Base-by-base conservation (phyloP, 2,888 invertebrate genomes). In the Tuta absoluta region DNA sequence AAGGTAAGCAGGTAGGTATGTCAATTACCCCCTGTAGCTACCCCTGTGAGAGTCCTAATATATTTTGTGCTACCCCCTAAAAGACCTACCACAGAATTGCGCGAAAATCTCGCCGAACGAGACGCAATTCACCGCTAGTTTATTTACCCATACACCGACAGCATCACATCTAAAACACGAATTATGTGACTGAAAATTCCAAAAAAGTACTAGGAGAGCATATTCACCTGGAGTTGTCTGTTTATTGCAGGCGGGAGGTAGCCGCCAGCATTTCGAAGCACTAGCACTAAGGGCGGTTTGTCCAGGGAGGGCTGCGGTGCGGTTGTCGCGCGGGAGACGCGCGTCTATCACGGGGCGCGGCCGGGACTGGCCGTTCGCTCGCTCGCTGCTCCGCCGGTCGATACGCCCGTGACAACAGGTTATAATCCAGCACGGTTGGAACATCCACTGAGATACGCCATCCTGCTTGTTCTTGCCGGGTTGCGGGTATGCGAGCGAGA, bases 331-430 rank as follows among this genome's bases (percentile, higher is more conserved):
- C 14, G 21, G 17, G 48, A 65, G 71, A 65, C 75, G 71, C 33
- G 67, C 66, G 68, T 65, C 67, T 68, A 71, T 72, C 67, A 69
- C 74, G 74, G 72, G 73, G 70, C 70, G 67, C 70, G 75, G 71
- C 75, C 81, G 75, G 78, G 83, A 86, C 87, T 85, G 87, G 75
- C 81, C 76, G 21, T 11, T 78, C 1, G 33, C 33, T 10, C 33
- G 37, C 33, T 19, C 24, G 57, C 7, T 10, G 28, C 11, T 11
- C 87, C 86, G 12, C 78, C 77, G 85, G 85, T 87, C 87, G 88
- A 87, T 87, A 86, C 70, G 68, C 74, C 74, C 75, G 71, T 77
- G 10, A 80, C 88, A 87, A 89, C 89, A 89, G 88, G 89, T 89
- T 84, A 81, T 73, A 59, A 67, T 3, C 59, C 59, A 17, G 28